Conservation (phyloP, 1,140 invertebrate species). For the Drosophila mayri region DNA sequence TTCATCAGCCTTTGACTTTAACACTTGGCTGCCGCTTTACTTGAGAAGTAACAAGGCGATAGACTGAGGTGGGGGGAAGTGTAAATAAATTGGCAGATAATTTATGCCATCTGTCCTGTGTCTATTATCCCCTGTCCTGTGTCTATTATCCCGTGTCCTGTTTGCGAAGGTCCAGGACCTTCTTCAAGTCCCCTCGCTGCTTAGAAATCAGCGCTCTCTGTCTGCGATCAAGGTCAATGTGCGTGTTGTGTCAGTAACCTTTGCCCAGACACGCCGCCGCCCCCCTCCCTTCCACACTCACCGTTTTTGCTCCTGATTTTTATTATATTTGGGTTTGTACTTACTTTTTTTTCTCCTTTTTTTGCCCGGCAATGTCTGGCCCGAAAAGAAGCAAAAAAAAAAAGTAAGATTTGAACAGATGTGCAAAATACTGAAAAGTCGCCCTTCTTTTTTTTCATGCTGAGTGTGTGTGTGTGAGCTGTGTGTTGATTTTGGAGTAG, state of each 20-base stretch:
- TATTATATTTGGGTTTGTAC: conserved; percentile 78
- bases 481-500: conserved; percentile 62
- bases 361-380: conserved; percentile 55
- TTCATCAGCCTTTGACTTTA: neutral
- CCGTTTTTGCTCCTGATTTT: conserved; percentile 34
- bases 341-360: conserved; percentile 40
- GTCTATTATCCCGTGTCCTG: conserved; percentile 21
- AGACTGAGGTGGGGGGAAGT: conserved; percentile 70
- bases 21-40: conserved; percentile 52
- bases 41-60: conserved; percentile 71
- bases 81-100: conserved; percentile 76
- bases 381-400: conserved; percentile 38
- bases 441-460: conserved; percentile 8
- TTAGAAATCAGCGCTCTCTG: conserved; percentile 55
- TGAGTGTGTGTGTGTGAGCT: neutral
- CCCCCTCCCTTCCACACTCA: neutral
- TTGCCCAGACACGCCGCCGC: conserved; percentile 36
- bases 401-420: conserved; percentile 71
- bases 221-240: conserved; percentile 81
- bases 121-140: conserved; percentile 21
- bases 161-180: conserved; percentile 2
- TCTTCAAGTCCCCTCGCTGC: conserved; percentile 16
- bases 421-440: conserved; percentile 75
- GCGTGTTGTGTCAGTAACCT: conserved; percentile 82
- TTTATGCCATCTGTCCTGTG: conserved; percentile 52